Base-by-base conservation (phyloP, 2,888 invertebrate species). In the Siphlonurus alternatus region DNA sequence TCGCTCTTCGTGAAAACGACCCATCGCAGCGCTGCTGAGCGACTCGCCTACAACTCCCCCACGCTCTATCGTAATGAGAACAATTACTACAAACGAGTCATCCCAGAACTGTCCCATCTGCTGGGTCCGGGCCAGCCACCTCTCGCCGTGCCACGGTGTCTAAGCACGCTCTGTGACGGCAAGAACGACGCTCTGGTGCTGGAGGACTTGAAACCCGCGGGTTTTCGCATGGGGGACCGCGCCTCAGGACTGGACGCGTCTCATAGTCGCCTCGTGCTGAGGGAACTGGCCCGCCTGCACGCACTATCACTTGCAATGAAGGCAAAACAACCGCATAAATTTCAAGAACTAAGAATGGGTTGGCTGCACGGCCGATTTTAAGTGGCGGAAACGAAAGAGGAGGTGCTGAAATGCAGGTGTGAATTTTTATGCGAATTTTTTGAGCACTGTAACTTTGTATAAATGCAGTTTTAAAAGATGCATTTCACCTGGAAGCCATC, bases 151-250 rank as follows among this genome's bases (percentile, higher is more conserved):
- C 56, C 63, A 5, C 3, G 7, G 7, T 23, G n/a, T 51, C 24
- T 23, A 2, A 15, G 2, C 1, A 10, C 25, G 2, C 15, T 59
- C 25, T n/a, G 56, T 19, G 56, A 59, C 20, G 63, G 63, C 22
- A n/a, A 20, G 7, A 23, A 59, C 22, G 65, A 53, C 19, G 53
- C 53, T 2, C 3, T 69, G 15, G 66, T 70, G 62, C 63, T 68
- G 23, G 69, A 70, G 63, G 66, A 69, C 53, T 64, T 69, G 38
- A 65, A 64, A 38, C 63, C 65, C 0, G 63, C 25, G 10, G 70
- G 69, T 0, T 70, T 66, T 63, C 60, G 64, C 56, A 70, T 70
- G 70, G 66, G 65, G 1, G 62, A 68, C 53, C 66, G 67, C 23
- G 19, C 51, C 1, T n/a, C 25, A 1, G 66, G 69, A 1, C 63